Evolutionary conservation across 2,888 invertebrate species (phyloP).

Genomic region (Thysanoteuthis rhombus): DNA sequence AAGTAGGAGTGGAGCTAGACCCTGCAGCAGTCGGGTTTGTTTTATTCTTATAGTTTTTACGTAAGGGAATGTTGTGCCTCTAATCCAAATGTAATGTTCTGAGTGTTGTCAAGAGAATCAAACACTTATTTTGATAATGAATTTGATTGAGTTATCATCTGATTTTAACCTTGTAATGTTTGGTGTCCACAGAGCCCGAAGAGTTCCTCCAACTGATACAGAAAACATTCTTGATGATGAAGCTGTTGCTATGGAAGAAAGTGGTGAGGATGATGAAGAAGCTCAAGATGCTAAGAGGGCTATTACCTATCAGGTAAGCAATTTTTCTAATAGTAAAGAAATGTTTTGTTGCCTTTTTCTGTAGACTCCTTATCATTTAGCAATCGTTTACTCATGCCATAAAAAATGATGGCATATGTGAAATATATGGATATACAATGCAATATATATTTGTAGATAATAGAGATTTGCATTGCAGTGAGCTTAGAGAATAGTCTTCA

Average conservation of each 20-base stretch:
- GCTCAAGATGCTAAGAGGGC: slow-evolving; percentile 75
- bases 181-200: background rate
- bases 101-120: background rate
- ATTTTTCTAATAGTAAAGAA: background rate
- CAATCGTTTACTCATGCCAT: too few species aligned
- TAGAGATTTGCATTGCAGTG: too few species aligned
- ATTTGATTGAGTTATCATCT: background rate
- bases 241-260: slow-evolving; percentile 34
- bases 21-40: too few species aligned
- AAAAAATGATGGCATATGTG: too few species aligned
- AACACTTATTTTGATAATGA: background rate
- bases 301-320: slow-evolving; percentile 78
- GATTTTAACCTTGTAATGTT: background rate
- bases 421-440: too few species aligned
- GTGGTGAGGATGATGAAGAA: slow-evolving; percentile 37
- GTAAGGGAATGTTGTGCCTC: too few species aligned
- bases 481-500: too few species aligned
- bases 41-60: too few species aligned
- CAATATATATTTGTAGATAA: too few species aligned
- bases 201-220: background rate
- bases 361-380: too few species aligned
- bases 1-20: too few species aligned
- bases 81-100: background rate
- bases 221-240: slow-evolving; percentile 21
- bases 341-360: too few species aligned